Conservation (phyloP, 2,113 vertebrate genomes). For the Heterotilapia buettikoferi region DNA sequence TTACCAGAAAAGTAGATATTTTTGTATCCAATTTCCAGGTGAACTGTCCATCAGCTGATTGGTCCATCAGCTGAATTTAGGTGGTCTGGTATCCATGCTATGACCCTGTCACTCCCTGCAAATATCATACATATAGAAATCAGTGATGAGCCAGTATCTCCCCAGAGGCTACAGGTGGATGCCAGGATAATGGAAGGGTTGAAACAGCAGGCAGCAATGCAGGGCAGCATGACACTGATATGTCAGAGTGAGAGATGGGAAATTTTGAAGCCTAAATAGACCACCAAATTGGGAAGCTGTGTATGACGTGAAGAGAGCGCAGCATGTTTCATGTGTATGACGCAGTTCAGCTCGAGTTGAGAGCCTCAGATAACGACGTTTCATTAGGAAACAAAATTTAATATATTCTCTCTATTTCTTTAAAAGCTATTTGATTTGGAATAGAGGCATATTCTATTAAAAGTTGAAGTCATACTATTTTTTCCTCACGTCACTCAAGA, state of each 20-base stretch:
- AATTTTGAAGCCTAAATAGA: neutral
- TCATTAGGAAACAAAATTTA: neutral
- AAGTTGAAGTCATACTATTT: neutral
- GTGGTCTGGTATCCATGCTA: neutral
- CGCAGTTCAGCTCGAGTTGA: neutral
- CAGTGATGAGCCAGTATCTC: neutral
- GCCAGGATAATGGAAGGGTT: neutral
- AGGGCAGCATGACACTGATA: neutral
- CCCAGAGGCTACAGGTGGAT: neutral
- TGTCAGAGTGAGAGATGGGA: neutral
- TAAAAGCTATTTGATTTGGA: neutral
- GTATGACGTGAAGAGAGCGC: neutral
- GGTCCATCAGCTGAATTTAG: neutral
- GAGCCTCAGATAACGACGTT: neutral
- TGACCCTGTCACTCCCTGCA: neutral
- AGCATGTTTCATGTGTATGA: neutral
- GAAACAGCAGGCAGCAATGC: neutral
- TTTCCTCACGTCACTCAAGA: neutral
- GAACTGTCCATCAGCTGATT: neutral
- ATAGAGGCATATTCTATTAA: neutral
- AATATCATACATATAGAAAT: neutral
- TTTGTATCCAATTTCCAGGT: constrained; percentile 4
- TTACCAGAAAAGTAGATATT: neutral
- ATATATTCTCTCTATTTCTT: neutral
- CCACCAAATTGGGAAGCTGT: neutral